Base-by-base conservation (phyloP, 1,140 invertebrate species). In the Coenobita brevimanus region DNA sequence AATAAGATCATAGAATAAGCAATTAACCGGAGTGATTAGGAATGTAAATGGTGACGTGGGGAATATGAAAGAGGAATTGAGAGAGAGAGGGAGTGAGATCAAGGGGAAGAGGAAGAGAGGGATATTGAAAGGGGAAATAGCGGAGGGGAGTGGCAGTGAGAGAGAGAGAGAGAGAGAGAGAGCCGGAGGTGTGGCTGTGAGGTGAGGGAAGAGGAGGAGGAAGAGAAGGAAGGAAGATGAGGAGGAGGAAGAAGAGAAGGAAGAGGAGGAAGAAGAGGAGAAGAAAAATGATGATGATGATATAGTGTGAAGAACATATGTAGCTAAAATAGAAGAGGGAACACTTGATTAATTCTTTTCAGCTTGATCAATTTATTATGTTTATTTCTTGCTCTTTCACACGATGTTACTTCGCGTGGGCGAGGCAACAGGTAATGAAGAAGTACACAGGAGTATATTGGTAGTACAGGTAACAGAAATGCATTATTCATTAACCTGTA, bases 111-210 rank as follows among this genome's bases (percentile, higher is more conserved):
- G 15, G 67, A 71, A 30, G 30, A 3, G 30, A 30, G 30, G 67
- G 30, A 3, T 1, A 0, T 15, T 24, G 15, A 24, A 57, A 10
- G 10, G n/a, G n/a, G n/a, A 57, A 10, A 57, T 13, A 13, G 54
- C 10, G 67, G 36, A 27, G 41, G 24, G 67, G 67, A 38, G 24
- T 33, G 67, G 67, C 36, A 71, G 54, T n/a, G n/a, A n/a, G n/a
- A n/a, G n/a, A n/a, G 67, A 71, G 3, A 71, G 67, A 71, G 67
- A 71, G 67, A 71, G 67, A 71, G 67, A 71, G 30, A 71, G 67
- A 71, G 67, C 17, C 1, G 30, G 15, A 17, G 1, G 15, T n/a
- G 15, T 15, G 1, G 17, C 21, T 1, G 30, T n/a, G 30, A 33
- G 13, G 0, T n/a, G 30, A 30, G 30, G 30, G 30, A 30, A 24